Evolutionary conservation across 2,888 invertebrate genomes (phyloP), one percentile per base, ranked within the genome.

Genomic region (Drosophila acutilabella): DNA sequence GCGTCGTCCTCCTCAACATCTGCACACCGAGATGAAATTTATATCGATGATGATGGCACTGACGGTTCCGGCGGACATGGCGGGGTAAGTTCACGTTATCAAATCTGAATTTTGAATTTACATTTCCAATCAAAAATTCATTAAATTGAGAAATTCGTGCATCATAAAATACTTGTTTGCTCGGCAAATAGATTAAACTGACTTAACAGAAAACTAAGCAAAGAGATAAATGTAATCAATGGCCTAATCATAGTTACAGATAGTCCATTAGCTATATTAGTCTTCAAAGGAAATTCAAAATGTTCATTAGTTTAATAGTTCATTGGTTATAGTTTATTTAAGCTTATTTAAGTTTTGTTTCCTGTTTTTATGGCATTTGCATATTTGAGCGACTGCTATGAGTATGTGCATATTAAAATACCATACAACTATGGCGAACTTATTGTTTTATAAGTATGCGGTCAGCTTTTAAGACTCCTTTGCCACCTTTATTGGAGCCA

Each of bases 1-100:
- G 78, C 79, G 45, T 86, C 86, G 62, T 76, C 84, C 75, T 83
- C 90, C 70, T 78, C 84, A 57, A 67, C 81, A 69, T 70, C 89
- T 74, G 85, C 89, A 73, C 78, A 90, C 51, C 87, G 88, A 77
- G 92, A 92, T 88, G 96, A 96, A 91, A 94, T 95, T 86, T 96
- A 95, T 93, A 94, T 96, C 91, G 96, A 96, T 93, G 96, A 96
- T 93, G 96, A 96, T 89, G 94, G 94, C 88, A 94, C 95, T 89
- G 96, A 96, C 91, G 95, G 95, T 70, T 95, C 95, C 83, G 95
- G 95, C 80, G 94, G 94, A 80, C 93, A 94, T 81, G 94, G 94
- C 74, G 95, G 95, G 93, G 94, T 96, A 93, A 95, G 94, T 41
- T 20, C 4, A 23, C 16, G 11, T 42, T 42, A 36, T 23, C 47